These are phyloP conservation scores for Trachelus iudaicus DNA, from an alignment of 2,888 invertebrate species.

Conservation along the genomic window DNA sequence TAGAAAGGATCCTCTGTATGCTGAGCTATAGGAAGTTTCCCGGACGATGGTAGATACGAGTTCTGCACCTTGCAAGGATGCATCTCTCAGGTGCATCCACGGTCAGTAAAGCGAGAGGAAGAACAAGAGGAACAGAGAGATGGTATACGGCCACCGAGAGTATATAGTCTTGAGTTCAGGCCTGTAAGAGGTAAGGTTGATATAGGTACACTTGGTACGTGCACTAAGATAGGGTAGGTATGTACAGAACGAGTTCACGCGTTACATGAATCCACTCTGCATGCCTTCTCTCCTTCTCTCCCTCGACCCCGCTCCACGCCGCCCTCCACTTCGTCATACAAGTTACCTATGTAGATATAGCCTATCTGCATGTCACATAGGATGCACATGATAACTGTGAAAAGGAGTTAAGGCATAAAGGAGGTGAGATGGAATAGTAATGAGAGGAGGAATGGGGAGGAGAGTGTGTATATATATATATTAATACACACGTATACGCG, in stretches of 20 bases:
- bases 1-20: background rate
- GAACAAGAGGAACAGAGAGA: background rate
- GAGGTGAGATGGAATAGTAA: background rate
- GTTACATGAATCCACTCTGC: background rate
- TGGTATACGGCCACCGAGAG: background rate
- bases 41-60: background rate
- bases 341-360: background rate
- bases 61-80: background rate
- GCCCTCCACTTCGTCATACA: background rate
- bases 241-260: background rate
- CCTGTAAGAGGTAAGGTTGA: background rate
- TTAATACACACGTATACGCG: too few relatives aligned
- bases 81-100: conserved; percentile 10
- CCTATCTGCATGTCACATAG: background rate
- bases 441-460: background rate
- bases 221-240: background rate
- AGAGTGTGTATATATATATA: background rate
- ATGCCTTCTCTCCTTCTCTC: background rate
- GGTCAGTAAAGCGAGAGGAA: background rate
- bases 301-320: background rate
- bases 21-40: background rate
- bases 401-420: background rate
- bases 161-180: background rate
- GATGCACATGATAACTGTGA: background rate
- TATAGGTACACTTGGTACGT: background rate